Base-by-base conservation (phyloP, 1,140 invertebrate species). In the Littorina saxatilis region DNA sequence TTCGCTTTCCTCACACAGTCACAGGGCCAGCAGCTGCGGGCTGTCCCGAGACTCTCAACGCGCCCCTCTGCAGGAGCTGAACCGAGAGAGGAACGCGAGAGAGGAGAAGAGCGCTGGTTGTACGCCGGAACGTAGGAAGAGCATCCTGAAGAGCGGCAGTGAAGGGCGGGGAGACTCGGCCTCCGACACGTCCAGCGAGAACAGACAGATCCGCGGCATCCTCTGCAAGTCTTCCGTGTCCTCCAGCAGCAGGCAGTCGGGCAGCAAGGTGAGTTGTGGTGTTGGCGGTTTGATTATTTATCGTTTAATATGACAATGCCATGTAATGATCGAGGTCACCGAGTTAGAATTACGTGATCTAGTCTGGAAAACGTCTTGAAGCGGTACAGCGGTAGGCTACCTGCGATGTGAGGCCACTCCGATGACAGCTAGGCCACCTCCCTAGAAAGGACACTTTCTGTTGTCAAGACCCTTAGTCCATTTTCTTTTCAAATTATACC, bases 181-280 rank as follows among this genome's bases (percentile, higher is more conserved):
- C 27, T 63, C 76, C 7, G 76, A 66, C 37, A 35, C 55, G 35
- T 78, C 76, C 23, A 58, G 37, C 23, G 76, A 43, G 2, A 40
- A 78, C 17, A 32, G 29, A 23, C 55, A 61, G 76, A 39, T 78
- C 20, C 76, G 76, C 35, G 39, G 76, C 58, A 78, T 78, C 76
- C 76, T 78, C 2, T 78, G 76, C 58, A 78, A 78, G 58, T 78
- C 76, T 7, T 78, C 76, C 4, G 29, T 78, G 15, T 78, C 76
- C 39, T 78, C 52, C 37, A 78, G 76, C 55, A 78, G 76, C 39
- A 32, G 76, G 9, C 76, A 78, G 37, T 78, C 76, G 3, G 43
- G 27, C 0, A 39, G 76, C 11, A 23, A 27, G 55, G 55, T 58
- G 9, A 27, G 55, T 58, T 9, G 9, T 58, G 55, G 4, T 23